phyloP scores from a whole-genome alignment of 2,888 invertebrate species.

The Meteorus colon region DNA sequence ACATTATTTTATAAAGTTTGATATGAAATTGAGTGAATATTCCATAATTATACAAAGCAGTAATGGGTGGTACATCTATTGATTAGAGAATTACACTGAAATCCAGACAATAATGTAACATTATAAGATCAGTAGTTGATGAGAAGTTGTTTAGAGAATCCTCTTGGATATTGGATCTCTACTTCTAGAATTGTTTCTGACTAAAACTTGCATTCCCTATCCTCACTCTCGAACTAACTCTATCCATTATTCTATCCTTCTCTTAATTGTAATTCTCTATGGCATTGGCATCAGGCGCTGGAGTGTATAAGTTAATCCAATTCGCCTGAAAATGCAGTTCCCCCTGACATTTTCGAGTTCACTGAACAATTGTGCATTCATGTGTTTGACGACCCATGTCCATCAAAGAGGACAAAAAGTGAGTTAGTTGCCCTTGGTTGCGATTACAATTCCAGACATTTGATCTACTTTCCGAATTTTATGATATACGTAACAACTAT shows the following conservation, averaged over 20 bases:
- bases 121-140: slow-evolving; percentile 31
- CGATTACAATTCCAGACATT: neutral
- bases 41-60: slow-evolving; percentile 13
- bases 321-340: slow-evolving; percentile 29
- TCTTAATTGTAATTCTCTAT: neutral
- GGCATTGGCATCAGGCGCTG: slow-evolving; percentile 2
- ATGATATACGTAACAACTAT: neutral
- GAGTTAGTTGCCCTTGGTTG: neutral
- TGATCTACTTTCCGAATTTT: neutral
- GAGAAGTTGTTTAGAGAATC: slow-evolving; percentile 28
- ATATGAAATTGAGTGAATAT: neutral
- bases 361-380: slow-evolving; percentile 27
- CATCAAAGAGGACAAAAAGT: neutral
- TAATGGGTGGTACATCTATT: neutral
- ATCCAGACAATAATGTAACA: slow-evolving; percentile 5
- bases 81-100: slow-evolving; percentile 3
- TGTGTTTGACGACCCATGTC: slow-evolving; percentile 1
- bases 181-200: slow-evolving; percentile 26
- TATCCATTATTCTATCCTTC: neutral
- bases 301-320: slow-evolving; percentile 46
- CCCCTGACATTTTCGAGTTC: slow-evolving; percentile 34
- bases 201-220: slow-evolving; percentile 26
- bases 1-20: slow-evolving; percentile 39
- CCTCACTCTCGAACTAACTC: slow-evolving; percentile 1
- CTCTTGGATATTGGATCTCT: slow-evolving; percentile 34